phyloP scores from a whole-genome alignment of 1,140 invertebrate species.

The Colletes gigas region DNA sequence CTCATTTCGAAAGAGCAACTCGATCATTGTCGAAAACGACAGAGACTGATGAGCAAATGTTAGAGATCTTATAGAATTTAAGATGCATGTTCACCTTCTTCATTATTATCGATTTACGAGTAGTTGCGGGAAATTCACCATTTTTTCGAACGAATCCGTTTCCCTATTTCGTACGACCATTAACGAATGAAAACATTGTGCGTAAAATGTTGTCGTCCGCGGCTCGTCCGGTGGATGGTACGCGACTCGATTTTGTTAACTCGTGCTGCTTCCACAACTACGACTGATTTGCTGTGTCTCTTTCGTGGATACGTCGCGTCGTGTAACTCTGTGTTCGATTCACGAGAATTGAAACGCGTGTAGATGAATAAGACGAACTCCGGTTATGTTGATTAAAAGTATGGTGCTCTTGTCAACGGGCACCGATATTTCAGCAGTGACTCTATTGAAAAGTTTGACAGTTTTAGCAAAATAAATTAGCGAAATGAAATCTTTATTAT shows the following conservation, averaged over 20 bases:
- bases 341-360: neutral
- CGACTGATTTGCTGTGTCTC: conserved; percentile 22
- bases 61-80: conserved; percentile 45
- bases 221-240: neutral
- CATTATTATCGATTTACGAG: conserved; percentile 57
- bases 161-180: conserved; percentile 22
- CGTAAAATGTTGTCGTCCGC: neutral
- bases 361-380: neutral
- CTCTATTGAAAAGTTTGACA: neutral
- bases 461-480: conserved; percentile 11
- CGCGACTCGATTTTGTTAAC: neutral
- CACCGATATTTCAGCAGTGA: neutral
- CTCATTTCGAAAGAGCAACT: conserved; percentile 18
- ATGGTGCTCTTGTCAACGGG: neutral
- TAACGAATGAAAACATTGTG: conserved; percentile 13
- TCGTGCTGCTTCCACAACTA: conserved; percentile 25
- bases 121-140: neutral
- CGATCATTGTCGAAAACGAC: conserved; percentile 13
- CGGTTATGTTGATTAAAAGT: neutral
- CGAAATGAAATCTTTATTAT: conserved; percentile 14
- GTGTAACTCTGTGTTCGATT: neutral
- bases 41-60: conserved; percentile 29
- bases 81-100: conserved; percentile 62
- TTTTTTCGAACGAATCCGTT: conserved; percentile 10
- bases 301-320: conserved; percentile 3